These are phyloP conservation scores for Alosa sapidissima DNA, from an alignment of 2,797 vertebrate genomes.

Conservation along the genomic window DNA sequence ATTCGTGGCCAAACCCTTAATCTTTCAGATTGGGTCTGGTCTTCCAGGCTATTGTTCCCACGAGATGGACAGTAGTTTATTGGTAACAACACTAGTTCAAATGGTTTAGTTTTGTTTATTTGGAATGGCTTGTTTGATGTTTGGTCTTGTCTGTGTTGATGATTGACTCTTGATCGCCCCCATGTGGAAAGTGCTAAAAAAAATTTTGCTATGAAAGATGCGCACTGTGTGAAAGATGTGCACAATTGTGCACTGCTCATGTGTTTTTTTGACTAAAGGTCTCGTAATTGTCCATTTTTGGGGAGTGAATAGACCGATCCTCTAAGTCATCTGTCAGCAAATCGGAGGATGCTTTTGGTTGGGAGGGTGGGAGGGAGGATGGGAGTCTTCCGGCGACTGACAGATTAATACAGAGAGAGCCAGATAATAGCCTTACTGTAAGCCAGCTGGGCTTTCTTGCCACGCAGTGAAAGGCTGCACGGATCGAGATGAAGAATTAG, in stretches of 20 bases:
- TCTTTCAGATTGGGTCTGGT: too few relatives aligned
- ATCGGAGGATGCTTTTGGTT: not conserved
- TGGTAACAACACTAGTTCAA: not conserved
- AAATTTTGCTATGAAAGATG: not conserved
- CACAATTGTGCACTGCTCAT: not conserved
- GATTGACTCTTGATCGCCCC: constrained; percentile 26
- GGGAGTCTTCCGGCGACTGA: constrained; percentile 21
- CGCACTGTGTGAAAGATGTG: not conserved
- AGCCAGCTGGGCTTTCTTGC: constrained; percentile 29
- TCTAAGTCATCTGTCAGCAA: not conserved
- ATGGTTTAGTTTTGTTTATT: not conserved
- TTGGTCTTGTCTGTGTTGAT: not conserved
- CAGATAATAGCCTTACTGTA: constrained; percentile 45
- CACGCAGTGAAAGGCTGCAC: constrained; percentile 11
- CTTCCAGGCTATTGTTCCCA: not conserved
- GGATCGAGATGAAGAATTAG: constrained; percentile 25
- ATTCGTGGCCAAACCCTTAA: too few relatives aligned
- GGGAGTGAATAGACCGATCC: not conserved
- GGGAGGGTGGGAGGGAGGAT: not conserved
- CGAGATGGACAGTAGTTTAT: not conserved
- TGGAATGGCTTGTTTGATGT: not conserved
- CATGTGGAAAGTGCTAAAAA: constrained; percentile 22
- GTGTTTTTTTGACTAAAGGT: not conserved
- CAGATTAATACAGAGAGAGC: constrained; percentile 30
- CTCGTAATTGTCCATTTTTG: not conserved